Base-by-base conservation (phyloP, 2,113 vertebrate species). In the Sceloporus tristichus region DNA sequence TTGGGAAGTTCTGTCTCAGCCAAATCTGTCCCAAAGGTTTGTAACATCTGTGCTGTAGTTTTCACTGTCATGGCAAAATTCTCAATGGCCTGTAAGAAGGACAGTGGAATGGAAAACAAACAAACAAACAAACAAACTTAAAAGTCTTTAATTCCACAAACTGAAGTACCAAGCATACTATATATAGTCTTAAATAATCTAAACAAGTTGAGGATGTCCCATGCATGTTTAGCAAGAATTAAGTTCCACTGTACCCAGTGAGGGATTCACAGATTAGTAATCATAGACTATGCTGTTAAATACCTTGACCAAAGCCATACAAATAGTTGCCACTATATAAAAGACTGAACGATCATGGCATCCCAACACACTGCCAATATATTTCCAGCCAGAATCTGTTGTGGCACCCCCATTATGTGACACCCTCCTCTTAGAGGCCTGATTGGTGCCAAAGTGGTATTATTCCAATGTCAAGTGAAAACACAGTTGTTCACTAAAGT, bases 31-130 rank as follows among this genome's bases (percentile, higher is more conserved):
- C 98, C 98, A 91, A 99, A 99, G 82, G 88, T 97, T 96, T 99
- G 98, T 23, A 99, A 94, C 97, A 98, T 97, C 97, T 99, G 98
- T 6, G 98, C 98, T 87, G 97, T 98, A 87, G 95, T 98, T 96
- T 99, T 99, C 90, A 99, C 98, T 0, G 98, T 98, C 96, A 98
- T 94, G 40, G 98, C 98, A 95, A 99, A 99, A 92, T 98, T 99
- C 94, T 99, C 98, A 56, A 99, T 98, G 76, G 98, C 98, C 98
- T 99, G 79, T 2, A 59, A 59, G 29, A 93, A 93, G 62, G 87
- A 79, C 38, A 94, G 66, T 62, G 91, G 59, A 25, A 88, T 34
- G 21, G 53, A 10, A 56, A 34, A 83, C 53, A 79, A 2, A 56
- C 6, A 11, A 27, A 56, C 6, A 11, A 27, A 7, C 16, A 66